Evolutionary conservation across 2,113 vertebrate genomes (phyloP), one percentile per base, ranked within the genome.

Genomic region (Takifugu flavidus): DNA sequence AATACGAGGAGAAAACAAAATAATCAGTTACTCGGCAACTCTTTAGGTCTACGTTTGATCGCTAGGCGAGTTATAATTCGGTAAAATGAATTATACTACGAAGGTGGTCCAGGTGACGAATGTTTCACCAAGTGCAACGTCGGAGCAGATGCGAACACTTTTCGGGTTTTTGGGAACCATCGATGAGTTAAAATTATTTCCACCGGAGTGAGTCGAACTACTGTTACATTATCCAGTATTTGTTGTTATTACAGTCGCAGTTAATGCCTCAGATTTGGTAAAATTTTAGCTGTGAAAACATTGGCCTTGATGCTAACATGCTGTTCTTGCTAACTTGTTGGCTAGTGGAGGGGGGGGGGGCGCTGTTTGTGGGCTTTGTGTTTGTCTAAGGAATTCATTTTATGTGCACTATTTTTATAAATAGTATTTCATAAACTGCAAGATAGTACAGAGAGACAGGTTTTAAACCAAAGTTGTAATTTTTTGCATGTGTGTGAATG

Each of bases 71-170:
- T 11, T 39, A 39, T 8, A 39, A 39, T 39, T 46, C 27, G 2
- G 25, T 2, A 90, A 72, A 42, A 94, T 94, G 93, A 92, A 85
- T 85, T 92, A 91, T 39, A 90, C 87, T 61, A 96, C 95, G 75
- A 94, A 95, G 83, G 94, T 98, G 50, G 95, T 96, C 81, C 95
- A 96, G 87, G 95, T 96, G 91, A 98, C 95, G 6, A 96, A 98
- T 60, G 95, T 96, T 86, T 96, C 95, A 44, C 95, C 93, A 51
- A 95, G 94, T 89, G 93, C 95, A 27, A 95, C 92, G 76, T 96
- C 95, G 59, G 95, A 98, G 82, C 95, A 98, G 91, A 96, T 96
- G 94, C 91, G 92, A 77, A 96, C 93, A 27, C 92, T 98, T 51
- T 98, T 98, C 80, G 94, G 94, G 11, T 96, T 95, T 86, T 87